A percentile compares a stretch with the other conserved stretches of the same genome.
Evolutionary conservation across 2,888 invertebrate species (phyloP).

Genomic region (Cheilosia pagana): DNA sequence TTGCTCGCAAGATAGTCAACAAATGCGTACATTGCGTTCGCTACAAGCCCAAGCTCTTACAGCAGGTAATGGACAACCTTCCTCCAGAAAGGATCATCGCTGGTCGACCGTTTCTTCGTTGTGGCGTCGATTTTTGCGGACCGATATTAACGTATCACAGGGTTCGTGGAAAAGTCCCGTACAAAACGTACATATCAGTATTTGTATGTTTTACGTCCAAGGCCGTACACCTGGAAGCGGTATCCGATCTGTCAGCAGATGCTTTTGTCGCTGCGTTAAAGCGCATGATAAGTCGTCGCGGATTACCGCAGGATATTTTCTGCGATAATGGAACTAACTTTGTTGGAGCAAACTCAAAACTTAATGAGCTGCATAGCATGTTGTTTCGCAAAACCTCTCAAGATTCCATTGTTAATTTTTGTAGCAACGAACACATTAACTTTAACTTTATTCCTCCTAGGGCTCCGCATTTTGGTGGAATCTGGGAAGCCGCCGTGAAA

Average conservation of each 20-base stretch:
- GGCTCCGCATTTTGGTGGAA: no score
- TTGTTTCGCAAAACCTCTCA: conserved; percentile 19
- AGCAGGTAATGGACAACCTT: conserved; percentile 40
- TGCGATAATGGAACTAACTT: conserved; percentile 58
- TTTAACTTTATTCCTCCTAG: no score
- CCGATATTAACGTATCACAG: conserved; percentile 43
- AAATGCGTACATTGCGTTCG: conserved; percentile 49
- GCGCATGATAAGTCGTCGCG: conserved; percentile 36
- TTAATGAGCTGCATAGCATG: conserved; percentile 24
- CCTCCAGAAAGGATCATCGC: conserved; percentile 13
- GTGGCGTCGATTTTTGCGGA: conserved; percentile 63
- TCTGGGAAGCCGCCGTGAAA: no score
- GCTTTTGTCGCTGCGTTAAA: conserved; percentile 55
- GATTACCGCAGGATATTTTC: conserved; percentile 17
- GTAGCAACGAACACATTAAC: no score
- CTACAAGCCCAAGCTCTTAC: conserved; percentile 46
- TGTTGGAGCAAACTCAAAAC: conserved; percentile 47
- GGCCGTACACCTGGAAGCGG: conserved; percentile 60
- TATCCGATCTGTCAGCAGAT: conserved; percentile 53
- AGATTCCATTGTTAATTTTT: conserved; percentile 37
- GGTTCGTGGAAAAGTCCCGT: conserved; percentile 51
- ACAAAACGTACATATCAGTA: conserved; percentile 41
- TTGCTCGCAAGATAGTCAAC: conserved; percentile 16
- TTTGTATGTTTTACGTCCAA: conserved; percentile 43
- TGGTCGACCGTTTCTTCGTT: conserved; percentile 44